Evolutionary conservation across 1,140 invertebrate genomes (phyloP).

Genomic region (Caenorhabditis remanei): DNA sequence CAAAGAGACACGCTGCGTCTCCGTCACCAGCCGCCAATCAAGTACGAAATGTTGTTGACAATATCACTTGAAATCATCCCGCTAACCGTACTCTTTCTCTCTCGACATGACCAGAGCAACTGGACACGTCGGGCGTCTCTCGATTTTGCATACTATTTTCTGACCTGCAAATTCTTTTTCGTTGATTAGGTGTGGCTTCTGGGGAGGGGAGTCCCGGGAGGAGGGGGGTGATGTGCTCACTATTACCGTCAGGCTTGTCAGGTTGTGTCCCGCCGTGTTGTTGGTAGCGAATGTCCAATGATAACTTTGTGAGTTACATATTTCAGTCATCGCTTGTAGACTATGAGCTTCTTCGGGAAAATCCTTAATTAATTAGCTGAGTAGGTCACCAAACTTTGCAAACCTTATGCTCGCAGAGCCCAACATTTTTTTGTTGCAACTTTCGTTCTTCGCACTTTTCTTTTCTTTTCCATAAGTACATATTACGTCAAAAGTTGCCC

Average conservation of each 20-base stretch:
- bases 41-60: constrained; percentile 39
- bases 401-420: too few species aligned
- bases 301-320: constrained; percentile 23
- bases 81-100: constrained; percentile 30
- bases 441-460: constrained; percentile 26
- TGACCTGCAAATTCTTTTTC: constrained; percentile 5
- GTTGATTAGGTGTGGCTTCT: constrained; percentile 56
- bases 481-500: constrained; percentile 1
- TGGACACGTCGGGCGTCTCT: constrained; percentile 10
- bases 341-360: neutral
- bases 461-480: too few species aligned
- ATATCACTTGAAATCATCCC: constrained; percentile 51
- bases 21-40: constrained; percentile 26
- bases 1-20: neutral
- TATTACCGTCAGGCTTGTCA: neutral
- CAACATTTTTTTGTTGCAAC: neutral
- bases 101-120: constrained; percentile 43
- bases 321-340: too few species aligned
- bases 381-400: too few species aligned
- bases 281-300: constrained; percentile 23
- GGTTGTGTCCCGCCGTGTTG: constrained; percentile 12
- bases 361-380: too few species aligned
- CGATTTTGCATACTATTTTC: neutral
- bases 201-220: neutral
- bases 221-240: neutral